Evolutionary conservation across 2,888 invertebrate species (phyloP), one percentile per base, ranked within the genome.

Genomic region (Oscheius myriophilus): DNA sequence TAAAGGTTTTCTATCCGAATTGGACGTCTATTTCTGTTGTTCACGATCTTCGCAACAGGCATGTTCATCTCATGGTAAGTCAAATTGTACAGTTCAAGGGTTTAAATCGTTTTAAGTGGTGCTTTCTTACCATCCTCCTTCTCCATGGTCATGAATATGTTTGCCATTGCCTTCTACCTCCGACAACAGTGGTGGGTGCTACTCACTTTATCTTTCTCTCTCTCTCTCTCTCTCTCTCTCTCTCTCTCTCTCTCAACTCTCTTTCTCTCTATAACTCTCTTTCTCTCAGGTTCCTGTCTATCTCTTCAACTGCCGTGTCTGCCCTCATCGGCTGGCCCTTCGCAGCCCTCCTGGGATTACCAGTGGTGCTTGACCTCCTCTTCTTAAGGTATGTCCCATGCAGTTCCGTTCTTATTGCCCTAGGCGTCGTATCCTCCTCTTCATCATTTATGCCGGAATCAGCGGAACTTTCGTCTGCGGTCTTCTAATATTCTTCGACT

Each of bases 41-140:
- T 84, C 71, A 79, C 86, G 21, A 87, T 95, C 21, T 91, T 95
- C 71, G 92, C 94, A 65, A 92, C 94, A 0, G 98, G 97, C 58
- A 92, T 93, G 92, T 97, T 93, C 88, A 92, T 93, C 33, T 91
- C 93, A 0, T 91, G 73, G 73, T 73, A 14, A 16, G 69, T 42
- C n/a, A n/a, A n/a, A n/a, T n/a, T n/a, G n/a, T n/a, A n/a, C n/a
- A n/a, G n/a, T n/a, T n/a, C n/a, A n/a, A n/a, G n/a, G n/a, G n/a
- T n/a, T n/a, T n/a, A n/a, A n/a, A n/a, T n/a, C n/a, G n/a, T n/a
- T 59, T 77, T 41, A 51, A 75, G 80, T 76, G 91, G 94, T 1
- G 94, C 96, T 0, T 92, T 94, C 89, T 88, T 99, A 71, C 98
- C 98, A 0, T 94, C 95, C 4, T 92, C 93, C n/a, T 97, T 96